These are phyloP conservation scores for Cosmorhoe ocellata DNA, from an alignment of 2,888 invertebrate species.

Conservation along the genomic window DNA sequence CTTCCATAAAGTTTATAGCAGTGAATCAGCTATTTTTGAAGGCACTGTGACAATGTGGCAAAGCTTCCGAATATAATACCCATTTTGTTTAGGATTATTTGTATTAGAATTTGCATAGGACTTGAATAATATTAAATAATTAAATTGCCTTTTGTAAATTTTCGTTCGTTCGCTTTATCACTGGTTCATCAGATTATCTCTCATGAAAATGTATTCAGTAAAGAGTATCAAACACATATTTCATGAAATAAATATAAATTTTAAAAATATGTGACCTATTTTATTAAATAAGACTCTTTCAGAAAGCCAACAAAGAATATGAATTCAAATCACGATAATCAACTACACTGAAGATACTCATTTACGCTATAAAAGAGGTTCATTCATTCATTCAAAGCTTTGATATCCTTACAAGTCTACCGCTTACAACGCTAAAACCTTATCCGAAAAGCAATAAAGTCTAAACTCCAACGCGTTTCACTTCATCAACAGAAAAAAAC, in stretches of 20 bases:
- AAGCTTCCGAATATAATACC: no score
- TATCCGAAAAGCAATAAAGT: slow-evolving; percentile 1
- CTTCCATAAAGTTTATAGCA: no score
- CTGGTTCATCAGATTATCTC: no score
- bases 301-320: slow-evolving; percentile 4
- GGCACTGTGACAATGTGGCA: neutral
- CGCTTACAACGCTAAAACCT: neutral
- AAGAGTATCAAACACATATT: no score
- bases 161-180: no score
- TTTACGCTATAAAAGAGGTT: slow-evolving; percentile 15
- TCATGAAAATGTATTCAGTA: no score
- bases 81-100: neutral
- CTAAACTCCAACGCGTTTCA: neutral
- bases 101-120: slow-evolving; percentile 8
- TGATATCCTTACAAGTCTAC: neutral
- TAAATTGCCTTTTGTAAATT: no score
- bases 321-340: slow-evolving; percentile 17
- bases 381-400: slow-evolving; percentile 21
- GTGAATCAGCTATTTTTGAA: neutral
- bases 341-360: slow-evolving; percentile 6
- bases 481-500: neutral
- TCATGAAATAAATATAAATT: no score
- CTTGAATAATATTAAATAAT: neutral
- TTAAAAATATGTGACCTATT: slow-evolving; percentile 1
- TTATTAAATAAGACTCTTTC: slow-evolving; percentile 2